Conservation (phyloP, 2,888 invertebrate species). For the Lasioglossum calceatum region DNA sequence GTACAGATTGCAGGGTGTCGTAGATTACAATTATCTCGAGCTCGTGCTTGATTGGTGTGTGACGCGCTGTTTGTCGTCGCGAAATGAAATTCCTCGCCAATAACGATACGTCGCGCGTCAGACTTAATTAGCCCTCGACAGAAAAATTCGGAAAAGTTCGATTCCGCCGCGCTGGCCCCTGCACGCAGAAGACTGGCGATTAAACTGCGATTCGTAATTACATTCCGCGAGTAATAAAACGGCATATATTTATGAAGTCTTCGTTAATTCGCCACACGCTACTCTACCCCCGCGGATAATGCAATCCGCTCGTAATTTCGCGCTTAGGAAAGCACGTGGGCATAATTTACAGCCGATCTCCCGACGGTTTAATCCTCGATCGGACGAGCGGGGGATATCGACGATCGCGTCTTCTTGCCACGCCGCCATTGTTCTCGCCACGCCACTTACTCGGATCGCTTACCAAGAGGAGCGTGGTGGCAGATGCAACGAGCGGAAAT, state of each 20-base stretch:
- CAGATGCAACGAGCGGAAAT: slow-evolving; percentile 55
- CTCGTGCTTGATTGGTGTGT: not conserved
- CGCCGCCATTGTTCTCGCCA: slow-evolving; percentile 39
- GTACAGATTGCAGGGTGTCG: not conserved
- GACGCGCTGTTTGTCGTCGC: not conserved
- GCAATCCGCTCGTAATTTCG: slow-evolving; percentile 51
- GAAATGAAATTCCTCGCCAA: slow-evolving; percentile 7
- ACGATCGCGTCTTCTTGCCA: slow-evolving; percentile 8
- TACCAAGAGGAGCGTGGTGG: slow-evolving; percentile 24
- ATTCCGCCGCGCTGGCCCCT: not conserved
- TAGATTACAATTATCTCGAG: not conserved
- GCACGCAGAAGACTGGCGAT: slow-evolving; percentile 14
- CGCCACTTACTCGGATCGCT: slow-evolving; percentile 35
- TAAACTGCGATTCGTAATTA: slow-evolving; percentile 52
- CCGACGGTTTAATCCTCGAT: slow-evolving; percentile 19
- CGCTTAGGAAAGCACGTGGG: slow-evolving; percentile 48
- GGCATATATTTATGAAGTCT: slow-evolving; percentile 52
- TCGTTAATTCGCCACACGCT: slow-evolving; percentile 23
- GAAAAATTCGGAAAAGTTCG: slow-evolving; percentile 27
- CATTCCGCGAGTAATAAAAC: slow-evolving; percentile 48
- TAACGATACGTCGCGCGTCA: not conserved
- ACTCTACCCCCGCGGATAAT: slow-evolving; percentile 24
- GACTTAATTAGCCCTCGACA: slow-evolving; percentile 34
- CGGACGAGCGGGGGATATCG: slow-evolving; percentile 8
- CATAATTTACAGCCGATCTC: slow-evolving; percentile 43